A percentile compares a stretch with the other conserved stretches of the same genome.
Evolutionary conservation across 2,888 invertebrate genomes (phyloP).

Genomic region (Lithophane leautieri): DNA sequence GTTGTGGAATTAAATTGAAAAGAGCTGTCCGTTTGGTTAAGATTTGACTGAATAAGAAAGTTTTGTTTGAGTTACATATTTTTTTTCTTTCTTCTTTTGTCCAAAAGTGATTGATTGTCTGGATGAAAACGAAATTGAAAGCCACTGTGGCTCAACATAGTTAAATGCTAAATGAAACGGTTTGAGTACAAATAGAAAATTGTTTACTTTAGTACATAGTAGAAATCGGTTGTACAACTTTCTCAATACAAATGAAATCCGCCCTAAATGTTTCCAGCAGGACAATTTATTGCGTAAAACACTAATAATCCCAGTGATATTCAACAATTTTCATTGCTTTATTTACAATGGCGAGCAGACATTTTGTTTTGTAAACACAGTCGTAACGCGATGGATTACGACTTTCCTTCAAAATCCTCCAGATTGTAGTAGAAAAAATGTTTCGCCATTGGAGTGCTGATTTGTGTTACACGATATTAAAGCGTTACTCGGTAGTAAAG

Average conservation of each 20-base stretch:
- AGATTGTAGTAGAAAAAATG: no score
- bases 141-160: neutral
- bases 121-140: neutral
- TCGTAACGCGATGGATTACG: neutral
- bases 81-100: conserved; percentile 12
- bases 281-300: neutral
- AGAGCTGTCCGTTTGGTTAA: neutral
- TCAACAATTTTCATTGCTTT: no score
- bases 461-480: neutral
- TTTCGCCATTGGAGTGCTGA: no score
- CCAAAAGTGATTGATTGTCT: conserved; percentile 21
- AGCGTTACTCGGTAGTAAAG: neutral
- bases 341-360: neutral
- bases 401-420: neutral
- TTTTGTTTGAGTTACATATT: conserved; percentile 10
- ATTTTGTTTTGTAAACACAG: neutral
- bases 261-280: neutral
- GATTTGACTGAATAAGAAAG: neutral
- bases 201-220: neutral
- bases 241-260: neutral
- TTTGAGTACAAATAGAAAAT: neutral
- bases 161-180: neutral
- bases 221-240: neutral
- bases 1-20: conserved; percentile 10
- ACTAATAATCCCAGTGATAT: neutral